Evolutionary conservation across 1,140 invertebrate genomes (phyloP), one percentile per base, ranked within the genome.

Genomic region (Arctopsyche grandis): DNA sequence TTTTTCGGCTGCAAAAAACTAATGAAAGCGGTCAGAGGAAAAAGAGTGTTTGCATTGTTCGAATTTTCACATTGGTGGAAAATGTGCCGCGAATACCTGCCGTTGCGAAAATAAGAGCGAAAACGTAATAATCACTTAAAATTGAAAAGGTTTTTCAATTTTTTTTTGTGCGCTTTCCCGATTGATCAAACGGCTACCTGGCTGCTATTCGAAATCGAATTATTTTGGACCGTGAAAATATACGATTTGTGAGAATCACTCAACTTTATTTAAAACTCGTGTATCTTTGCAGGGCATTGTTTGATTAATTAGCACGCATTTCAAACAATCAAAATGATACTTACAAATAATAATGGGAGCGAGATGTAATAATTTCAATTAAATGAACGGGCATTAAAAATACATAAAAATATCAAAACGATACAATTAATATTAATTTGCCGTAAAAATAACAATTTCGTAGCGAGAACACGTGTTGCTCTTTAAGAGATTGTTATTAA

Each of bases 21-120:
- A 22, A 66, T 26, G 26, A 66, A 26, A 22, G 63, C 12, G 22
- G 21, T 26, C 22, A 12, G 10, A 22, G 21, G 26, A 66, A 66
- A 66, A 26, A 12, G 63, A 26, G 19, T 66, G 63, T 66, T 66
- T 66, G 63, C 63, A 66, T 66, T 66, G 63, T 66, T 66, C 63
- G 63, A 66, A 66, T 22, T 66, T 66, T 24, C 10, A 9, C 10
- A 9, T 21, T 26, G 10, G 21, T 5, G 21, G 63, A 66, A 66
- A 66, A 66, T 66, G 63, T 66, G 63, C 63, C 24, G 24, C 63
- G 63, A 66, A 66, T 66, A 66, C 24, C 19, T 24, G 63, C 29
- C 29, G 7, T 1, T 38, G 29, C 29, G 16, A 52, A 52, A 52
- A 16, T 3, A 52, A 52, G 12, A 52, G 48, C 12, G 48, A 38